phyloP scores from a whole-genome alignment of 2,888 invertebrate genomes.

The Rhingia rostrata region DNA sequence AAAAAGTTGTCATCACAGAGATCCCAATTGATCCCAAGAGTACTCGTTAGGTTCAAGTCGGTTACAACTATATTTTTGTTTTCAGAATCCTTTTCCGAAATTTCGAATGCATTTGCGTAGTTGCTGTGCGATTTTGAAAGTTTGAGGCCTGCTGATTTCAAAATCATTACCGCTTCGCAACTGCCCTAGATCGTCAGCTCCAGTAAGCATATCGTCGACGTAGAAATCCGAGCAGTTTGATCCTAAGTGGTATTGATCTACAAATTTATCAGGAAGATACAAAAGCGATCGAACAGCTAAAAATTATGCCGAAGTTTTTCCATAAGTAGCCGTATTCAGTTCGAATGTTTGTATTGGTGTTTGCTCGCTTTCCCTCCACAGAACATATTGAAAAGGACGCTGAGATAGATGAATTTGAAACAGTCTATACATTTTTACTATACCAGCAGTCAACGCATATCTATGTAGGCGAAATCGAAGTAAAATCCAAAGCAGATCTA shows the following conservation, averaged over 20 bases:
- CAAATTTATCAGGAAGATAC: slow-evolving; percentile 56
- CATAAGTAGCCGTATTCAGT: too few species aligned
- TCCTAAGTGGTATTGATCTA: slow-evolving; percentile 41
- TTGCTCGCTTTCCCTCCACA: slow-evolving; percentile 55
- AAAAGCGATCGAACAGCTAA: slow-evolving; percentile 53
- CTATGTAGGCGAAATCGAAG: slow-evolving; percentile 55
- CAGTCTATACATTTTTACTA: slow-evolving; percentile 72
- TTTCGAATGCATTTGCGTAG: too few species aligned
- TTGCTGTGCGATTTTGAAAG: slow-evolving; percentile 26
- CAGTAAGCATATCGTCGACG: slow-evolving; percentile 64
- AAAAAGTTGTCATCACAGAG: slow-evolving; percentile 38
- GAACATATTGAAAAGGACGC: slow-evolving; percentile 61
- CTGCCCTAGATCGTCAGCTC: slow-evolving; percentile 45
- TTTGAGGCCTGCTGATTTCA: slow-evolving; percentile 28
- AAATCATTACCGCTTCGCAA: slow-evolving; percentile 21
- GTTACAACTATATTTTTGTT: not conserved
- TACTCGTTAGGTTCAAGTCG: slow-evolving; percentile 5
- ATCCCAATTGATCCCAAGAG: slow-evolving; percentile 47
- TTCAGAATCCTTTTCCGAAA: too few species aligned
- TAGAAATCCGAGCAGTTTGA: slow-evolving; percentile 57
- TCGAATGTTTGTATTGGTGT: slow-evolving; percentile 50
- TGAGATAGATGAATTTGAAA: slow-evolving; percentile 50
- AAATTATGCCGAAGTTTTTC: too few species aligned
- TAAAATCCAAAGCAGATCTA: slow-evolving; percentile 47
- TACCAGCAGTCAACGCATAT: slow-evolving; percentile 63